Base-by-base conservation (phyloP, 2,888 invertebrate species). In the Aporophyla nigra region DNA sequence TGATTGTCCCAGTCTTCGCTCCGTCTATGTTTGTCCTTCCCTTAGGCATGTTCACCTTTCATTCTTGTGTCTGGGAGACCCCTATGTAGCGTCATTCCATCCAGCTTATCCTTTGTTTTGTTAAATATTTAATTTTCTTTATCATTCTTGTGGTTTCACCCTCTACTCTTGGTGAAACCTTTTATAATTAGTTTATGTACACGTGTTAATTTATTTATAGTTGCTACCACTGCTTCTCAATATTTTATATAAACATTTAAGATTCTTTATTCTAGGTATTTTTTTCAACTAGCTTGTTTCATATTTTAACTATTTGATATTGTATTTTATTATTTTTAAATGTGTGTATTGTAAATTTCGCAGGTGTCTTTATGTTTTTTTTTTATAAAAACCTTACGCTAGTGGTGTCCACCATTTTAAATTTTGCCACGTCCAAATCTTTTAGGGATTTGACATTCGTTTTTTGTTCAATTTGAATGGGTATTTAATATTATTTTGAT, bases 31-130 rank as follows among this genome's bases (percentile, higher is more conserved):
- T 79, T 90, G 80, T 90, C 89, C 89, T 82, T 71, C 91, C 90
- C 90, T 87, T 88, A 91, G 93, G 95, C 94, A 95, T 95, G 94
- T 90, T 76, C 82, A 85, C 59, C 56, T 86, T 85, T 81, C 83
- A 87, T 89, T 82, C 68, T 84, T 87, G 71, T 79, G 76, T 85
- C 87, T 93, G 91, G 91, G 92, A 92, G 91, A 92, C 88, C 91
- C 90, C 89, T 91, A 66, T 83, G 76, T 87, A 88, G 90, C 85
- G 83, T 74, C 82, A 89, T 86, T 87, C 73, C 86, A 87, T 88
- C 58, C 82, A 83, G 91, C 91, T 91, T 90, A 74, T 77, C 81
- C 76, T 85, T 80, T 85, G 69, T 84, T 83, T 82, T 72, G 21
- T 65, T 63, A 76, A 82, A 74, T 65, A 71, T 63, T 87, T 85